Base-by-base conservation (phyloP, 2,888 invertebrate genomes). In the Coelogynopora nodosa region DNA sequence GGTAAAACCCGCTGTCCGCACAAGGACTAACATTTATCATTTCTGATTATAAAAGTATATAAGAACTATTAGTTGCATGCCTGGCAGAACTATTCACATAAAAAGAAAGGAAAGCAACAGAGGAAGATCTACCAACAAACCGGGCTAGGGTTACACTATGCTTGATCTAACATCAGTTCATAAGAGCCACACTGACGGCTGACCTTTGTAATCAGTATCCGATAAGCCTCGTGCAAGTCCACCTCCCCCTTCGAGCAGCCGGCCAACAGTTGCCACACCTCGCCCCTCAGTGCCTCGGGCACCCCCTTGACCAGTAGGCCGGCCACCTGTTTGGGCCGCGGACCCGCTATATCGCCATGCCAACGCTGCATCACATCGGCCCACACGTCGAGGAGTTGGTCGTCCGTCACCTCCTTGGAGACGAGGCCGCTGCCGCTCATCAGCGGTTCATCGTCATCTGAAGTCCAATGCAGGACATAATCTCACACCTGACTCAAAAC, bases 261-360 rank as follows among this genome's bases (percentile, higher is more conserved):
- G 23, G 97, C 95, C 88, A 99, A 93, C 87, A 98, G 94, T 91
- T 97, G 97, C 99, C 99, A 99, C 83, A 99, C 97, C 92, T 97
- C 97, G 0, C 97, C 97, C 67, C 99, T 94, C 31, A 99, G 93
- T 0, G 98, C 97, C 92, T 99, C 98, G 0, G 98, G 99, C 85
- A 99, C 95, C 0, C 98, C 98, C 87, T 91, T 91, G 80, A 91
- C 90, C n/a, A 90, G 90, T 87, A 92, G 88, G 23, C 89, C 89
- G 26, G 89, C 89, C 26, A 91, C 90, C 89, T 90, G 89, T 23
- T 86, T 87, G 30, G 84, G 85, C 29, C 85, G 10, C 18, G 2
- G 81, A 10, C 23, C 29, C 2, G 67, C 23, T 28, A 80, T 30
- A 85, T 74, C 30, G 2, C 26, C 30, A 0, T 85, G 85, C 85